These are phyloP conservation scores for Scaptomyza reducta DNA, from an alignment of 2,888 invertebrate genomes.

Conservation along the genomic window DNA sequence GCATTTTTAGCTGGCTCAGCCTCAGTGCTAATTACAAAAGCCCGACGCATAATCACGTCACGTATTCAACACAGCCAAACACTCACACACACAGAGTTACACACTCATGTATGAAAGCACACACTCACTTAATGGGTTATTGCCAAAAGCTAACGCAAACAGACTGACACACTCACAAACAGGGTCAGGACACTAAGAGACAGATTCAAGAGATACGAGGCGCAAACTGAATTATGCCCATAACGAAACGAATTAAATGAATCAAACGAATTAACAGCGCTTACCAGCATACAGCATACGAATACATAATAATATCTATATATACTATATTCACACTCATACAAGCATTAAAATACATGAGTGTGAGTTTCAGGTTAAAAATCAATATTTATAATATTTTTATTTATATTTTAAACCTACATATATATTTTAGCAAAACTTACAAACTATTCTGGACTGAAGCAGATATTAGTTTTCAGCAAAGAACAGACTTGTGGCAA, in stretches of 20 bases:
- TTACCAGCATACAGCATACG: conserved; percentile 5
- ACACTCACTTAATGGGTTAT: conserved; percentile 4
- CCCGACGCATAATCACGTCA: conserved; percentile 47
- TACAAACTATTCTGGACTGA: background rate
- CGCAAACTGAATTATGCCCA: conserved; percentile 38
- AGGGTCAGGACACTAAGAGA: background rate
- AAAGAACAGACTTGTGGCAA: background rate
- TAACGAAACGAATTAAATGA: conserved; percentile 39
- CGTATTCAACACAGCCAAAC: conserved; percentile 31
- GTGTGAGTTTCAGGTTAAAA: background rate
- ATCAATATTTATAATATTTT: background rate
- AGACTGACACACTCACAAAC: background rate
- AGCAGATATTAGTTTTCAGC: background rate
- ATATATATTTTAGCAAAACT: background rate
- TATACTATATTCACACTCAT: background rate
- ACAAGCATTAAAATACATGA: background rate
- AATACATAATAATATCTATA: conserved; percentile 16
- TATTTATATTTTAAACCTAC: background rate
- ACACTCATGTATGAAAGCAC: too few relatives aligned
- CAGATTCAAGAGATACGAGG: conserved; percentile 11
- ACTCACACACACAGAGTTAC: conserved; percentile 9
- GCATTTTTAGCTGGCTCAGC: conserved; percentile 56
- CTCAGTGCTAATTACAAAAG: conserved; percentile 66
- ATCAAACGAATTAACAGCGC: conserved; percentile 38
- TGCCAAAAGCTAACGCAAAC: background rate